Evolutionary conservation across 2,888 invertebrate genomes (phyloP), one percentile per base, ranked within the genome.

Genomic region (Camponotus fellah): DNA sequence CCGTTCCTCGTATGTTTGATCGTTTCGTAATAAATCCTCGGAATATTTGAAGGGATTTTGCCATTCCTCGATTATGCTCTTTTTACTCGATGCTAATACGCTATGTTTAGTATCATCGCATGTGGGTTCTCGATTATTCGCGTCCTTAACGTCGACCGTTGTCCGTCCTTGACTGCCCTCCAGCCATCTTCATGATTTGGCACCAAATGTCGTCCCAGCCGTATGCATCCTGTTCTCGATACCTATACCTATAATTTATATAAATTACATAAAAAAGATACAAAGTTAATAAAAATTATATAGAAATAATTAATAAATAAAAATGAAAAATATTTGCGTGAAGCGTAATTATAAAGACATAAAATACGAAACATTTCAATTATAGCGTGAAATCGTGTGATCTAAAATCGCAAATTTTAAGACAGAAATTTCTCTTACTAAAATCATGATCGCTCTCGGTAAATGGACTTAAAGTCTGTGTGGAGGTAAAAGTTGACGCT

Each of bases 121-220:
- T n/a, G 43, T 60, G 12, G 58, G 58, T 46, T 74, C 74, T 60
- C 17, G 79, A 0, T 46, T 79, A 60, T 32, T 68, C n/a, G 84
- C 84, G n/a, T 86, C 85, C 65, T 82, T 86, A 17, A 74, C 21
- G 17, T 86, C 83, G 8, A 84, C 56, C 14, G 87, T 76, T 62
- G 82, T 84, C 75, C 83, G 88, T 83, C 74, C 92, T 90, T 93
- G 92, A 90, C 93, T 94, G 94, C 93, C 95, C 94, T 92, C 93
- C 86, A 92, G 93, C 94, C 94, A 93, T 91, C 92, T 94, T 95
- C 95, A 95, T 92, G 95, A 94, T 83, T 95, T 95, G 2, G 91
- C 90, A 14, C 92, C 93, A 74, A 95, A 94, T 0, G 94, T 94
- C 68, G 92, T 92, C n/a, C 91, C 93, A 1, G 91, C 86, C 91